Conservation (phyloP, 2,113 vertebrate genomes). For the Tapirus terrestris region DNA sequence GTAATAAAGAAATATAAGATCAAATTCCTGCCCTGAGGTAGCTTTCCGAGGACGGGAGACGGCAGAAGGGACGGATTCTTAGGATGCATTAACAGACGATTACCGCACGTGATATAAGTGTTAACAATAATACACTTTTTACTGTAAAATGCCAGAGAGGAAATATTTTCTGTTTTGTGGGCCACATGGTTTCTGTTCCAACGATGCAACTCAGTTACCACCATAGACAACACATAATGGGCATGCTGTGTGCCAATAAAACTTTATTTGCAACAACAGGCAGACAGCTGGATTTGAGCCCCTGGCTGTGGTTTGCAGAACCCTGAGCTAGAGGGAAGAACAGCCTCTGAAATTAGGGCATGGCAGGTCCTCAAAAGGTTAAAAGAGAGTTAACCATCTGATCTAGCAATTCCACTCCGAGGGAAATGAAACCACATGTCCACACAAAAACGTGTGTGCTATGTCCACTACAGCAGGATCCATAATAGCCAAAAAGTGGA, state of each 20-base stretch:
- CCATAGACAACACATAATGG: not conserved
- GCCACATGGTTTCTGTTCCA: not conserved
- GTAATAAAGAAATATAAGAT: not conserved
- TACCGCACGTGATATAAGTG: not conserved
- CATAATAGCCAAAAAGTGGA: not conserved
- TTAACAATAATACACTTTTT: not conserved
- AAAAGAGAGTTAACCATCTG: not conserved
- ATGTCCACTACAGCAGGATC: not conserved
- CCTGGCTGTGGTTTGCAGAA: not conserved
- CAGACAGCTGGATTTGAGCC: not conserved
- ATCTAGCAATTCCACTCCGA: not conserved
- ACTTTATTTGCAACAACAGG: constrained; percentile 10
- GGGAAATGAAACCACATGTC: not conserved
- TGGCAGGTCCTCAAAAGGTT: not conserved
- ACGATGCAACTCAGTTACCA: not conserved
- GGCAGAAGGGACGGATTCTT: not conserved
- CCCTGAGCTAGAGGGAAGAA: not conserved
- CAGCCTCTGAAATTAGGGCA: not conserved
- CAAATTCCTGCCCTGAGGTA: not conserved
- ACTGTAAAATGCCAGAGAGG: not conserved
- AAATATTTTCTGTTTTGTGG: not conserved
- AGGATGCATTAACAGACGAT: not conserved
- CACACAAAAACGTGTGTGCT: not conserved
- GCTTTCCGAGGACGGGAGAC: not conserved
- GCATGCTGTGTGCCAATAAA: not conserved